Conservation (phyloP, 37 sponge, comb jelly and placozoan genomes). For the Eunapius fragilis region DNA sequence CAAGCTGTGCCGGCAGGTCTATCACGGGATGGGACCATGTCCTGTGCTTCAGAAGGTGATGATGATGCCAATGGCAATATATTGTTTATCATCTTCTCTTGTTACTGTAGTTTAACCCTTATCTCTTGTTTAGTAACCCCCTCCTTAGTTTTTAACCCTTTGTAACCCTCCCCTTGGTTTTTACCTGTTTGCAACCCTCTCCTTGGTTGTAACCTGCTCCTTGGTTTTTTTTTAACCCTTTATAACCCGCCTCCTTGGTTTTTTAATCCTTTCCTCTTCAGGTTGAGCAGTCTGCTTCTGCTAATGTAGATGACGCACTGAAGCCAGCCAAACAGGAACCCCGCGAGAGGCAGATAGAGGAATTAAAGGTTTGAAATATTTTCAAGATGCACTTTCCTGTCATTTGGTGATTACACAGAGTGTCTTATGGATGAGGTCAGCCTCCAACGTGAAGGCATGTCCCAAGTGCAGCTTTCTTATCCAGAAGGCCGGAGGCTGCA, state of each 20-base stretch:
- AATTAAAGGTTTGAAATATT: conserved; percentile 35
- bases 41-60: conserved; percentile 43
- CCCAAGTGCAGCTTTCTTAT: conserved; percentile 53
- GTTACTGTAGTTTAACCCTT: background rate
- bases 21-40: conserved; percentile 65
- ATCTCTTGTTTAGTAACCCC: too few relatives aligned
- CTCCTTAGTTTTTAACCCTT: too few relatives aligned
- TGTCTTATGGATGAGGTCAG: conserved; percentile 48
- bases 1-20: conserved; percentile 56
- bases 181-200: too few relatives aligned
- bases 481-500: conserved; percentile 78
- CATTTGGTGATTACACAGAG: conserved; percentile 19
- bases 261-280: background rate
- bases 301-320: background rate
- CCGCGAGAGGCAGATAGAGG: conserved; percentile 36
- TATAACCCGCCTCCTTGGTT: too few relatives aligned
- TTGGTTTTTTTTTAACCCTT: too few relatives aligned
- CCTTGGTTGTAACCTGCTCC: background rate
- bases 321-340: background rate
- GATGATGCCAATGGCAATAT: too few relatives aligned
- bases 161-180: too few relatives aligned
- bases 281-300: background rate
- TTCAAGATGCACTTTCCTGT: background rate
- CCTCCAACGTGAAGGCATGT: conserved; percentile 44
- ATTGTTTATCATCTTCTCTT: background rate